phyloP scores from a whole-genome alignment of 2,888 invertebrate genomes.

The Xestoiulus laeticollis region DNA sequence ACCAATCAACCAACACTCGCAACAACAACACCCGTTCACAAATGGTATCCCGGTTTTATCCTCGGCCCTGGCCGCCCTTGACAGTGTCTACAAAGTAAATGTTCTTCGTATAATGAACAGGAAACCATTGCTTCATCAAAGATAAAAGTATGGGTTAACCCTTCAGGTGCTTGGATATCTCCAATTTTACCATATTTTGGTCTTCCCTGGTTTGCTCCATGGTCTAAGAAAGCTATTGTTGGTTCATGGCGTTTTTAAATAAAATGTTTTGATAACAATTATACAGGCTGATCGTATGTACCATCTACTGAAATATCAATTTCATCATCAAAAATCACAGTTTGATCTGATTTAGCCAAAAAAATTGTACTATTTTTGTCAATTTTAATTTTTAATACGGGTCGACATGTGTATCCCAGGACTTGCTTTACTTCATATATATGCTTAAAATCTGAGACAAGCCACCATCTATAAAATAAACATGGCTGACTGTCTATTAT shows the following conservation, averaged over 20 bases:
- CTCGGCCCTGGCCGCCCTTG: too few relatives aligned
- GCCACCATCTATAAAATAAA: conserved; percentile 11
- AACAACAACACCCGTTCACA: too few relatives aligned
- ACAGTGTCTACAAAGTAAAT: background rate
- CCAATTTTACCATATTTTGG: background rate
- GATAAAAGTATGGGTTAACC: background rate
- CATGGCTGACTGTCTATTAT: background rate
- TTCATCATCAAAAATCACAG: background rate
- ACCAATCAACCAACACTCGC: too few relatives aligned
- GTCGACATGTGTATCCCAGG: background rate
- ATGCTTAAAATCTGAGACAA: background rate
- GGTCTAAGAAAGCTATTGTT: background rate
- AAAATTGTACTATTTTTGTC: background rate
- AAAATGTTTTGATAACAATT: background rate
- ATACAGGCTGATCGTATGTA: background rate
- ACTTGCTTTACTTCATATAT: background rate
- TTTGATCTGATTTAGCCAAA: background rate
- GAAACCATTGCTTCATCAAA: background rate
- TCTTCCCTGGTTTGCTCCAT: background rate
- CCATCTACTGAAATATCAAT: background rate
- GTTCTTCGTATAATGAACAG: background rate
- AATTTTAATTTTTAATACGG: background rate
- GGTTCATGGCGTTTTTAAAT: background rate
- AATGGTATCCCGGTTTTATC: too few relatives aligned
- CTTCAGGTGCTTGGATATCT: background rate